These are phyloP conservation scores for Dicentrarchus labrax DNA, from an alignment of 2,113 vertebrate genomes.

Conservation along the genomic window DNA sequence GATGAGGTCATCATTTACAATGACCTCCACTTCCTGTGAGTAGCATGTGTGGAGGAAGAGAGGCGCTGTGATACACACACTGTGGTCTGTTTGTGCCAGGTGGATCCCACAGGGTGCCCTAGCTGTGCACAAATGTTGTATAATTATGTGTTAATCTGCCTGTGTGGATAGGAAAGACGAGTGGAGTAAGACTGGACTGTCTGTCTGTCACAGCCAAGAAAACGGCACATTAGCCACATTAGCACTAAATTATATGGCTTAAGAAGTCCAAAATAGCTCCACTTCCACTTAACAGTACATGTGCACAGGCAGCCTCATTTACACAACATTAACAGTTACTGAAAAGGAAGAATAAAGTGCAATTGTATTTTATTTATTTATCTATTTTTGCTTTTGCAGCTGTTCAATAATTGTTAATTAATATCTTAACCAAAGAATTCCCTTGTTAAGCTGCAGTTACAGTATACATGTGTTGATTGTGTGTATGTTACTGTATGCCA, in stretches of 20 bases:
- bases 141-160: constrained; percentile 79
- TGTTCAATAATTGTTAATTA: background rate
- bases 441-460: background rate
- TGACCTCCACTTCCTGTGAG: constrained; percentile 63
- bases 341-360: background rate
- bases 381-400: background rate
- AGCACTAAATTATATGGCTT: constrained; percentile 47
- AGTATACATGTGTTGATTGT: too few relatives aligned
- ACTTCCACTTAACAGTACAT: constrained; percentile 26
- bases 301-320: constrained; percentile 17
- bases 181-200: constrained; percentile 32
- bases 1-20: constrained; percentile 71
- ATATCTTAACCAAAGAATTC: background rate
- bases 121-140: constrained; percentile 78
- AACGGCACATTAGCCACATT: constrained; percentile 60
- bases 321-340: constrained; percentile 10
- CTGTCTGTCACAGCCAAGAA: constrained; percentile 52
- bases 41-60: constrained; percentile 75
- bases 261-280: constrained; percentile 48
- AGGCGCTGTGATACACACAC: constrained; percentile 65
- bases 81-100: constrained; percentile 56
- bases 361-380: background rate
- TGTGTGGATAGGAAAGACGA: constrained; percentile 38
- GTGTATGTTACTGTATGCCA: too few relatives aligned
- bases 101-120: constrained; percentile 66